phyloP scores from a whole-genome alignment of 2,797 vertebrate species.

The Sebastes aleutianus region DNA sequence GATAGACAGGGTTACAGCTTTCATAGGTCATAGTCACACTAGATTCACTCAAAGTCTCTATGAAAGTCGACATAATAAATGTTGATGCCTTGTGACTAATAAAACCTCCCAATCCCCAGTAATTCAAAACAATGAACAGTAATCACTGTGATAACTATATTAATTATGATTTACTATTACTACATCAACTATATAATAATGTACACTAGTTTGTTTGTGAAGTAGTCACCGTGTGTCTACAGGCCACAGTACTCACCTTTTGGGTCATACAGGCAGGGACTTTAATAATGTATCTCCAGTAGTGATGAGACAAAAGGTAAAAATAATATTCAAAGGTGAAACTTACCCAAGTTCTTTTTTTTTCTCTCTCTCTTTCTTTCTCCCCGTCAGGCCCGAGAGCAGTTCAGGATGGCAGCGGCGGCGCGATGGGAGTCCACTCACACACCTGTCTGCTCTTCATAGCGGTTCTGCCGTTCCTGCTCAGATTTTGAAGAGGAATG shows the following conservation, averaged over 20 bases:
- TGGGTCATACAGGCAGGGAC: background rate
- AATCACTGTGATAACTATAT: background rate
- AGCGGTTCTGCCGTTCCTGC: slow-evolving; percentile 86
- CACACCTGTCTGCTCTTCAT: slow-evolving; percentile 88
- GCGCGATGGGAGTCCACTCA: slow-evolving; percentile 81
- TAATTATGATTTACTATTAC: background rate
- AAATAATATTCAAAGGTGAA: background rate
- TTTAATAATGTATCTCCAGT: background rate
- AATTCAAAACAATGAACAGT: background rate
- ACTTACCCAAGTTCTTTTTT: slow-evolving; percentile 4
- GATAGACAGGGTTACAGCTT: background rate
- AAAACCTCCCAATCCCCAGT: background rate
- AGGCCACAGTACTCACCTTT: background rate
- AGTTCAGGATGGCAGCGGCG: slow-evolving; percentile 91
- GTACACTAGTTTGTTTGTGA: background rate
- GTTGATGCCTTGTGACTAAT: background rate
- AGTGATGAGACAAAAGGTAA: background rate
- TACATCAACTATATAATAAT: background rate
- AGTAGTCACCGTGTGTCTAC: background rate
- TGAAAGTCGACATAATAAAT: background rate
- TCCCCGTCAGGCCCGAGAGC: slow-evolving; percentile 88
- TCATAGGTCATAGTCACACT: background rate
- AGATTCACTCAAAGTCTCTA: background rate
- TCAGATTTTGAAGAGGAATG: slow-evolving; percentile 91
- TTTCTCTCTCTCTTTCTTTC: too few relatives aligned